A percentile compares a stretch with the other conserved stretches of the same genome.
Evolutionary conservation across 2,888 invertebrate genomes (phyloP).

Genomic region (Spilarctia lutea): DNA sequence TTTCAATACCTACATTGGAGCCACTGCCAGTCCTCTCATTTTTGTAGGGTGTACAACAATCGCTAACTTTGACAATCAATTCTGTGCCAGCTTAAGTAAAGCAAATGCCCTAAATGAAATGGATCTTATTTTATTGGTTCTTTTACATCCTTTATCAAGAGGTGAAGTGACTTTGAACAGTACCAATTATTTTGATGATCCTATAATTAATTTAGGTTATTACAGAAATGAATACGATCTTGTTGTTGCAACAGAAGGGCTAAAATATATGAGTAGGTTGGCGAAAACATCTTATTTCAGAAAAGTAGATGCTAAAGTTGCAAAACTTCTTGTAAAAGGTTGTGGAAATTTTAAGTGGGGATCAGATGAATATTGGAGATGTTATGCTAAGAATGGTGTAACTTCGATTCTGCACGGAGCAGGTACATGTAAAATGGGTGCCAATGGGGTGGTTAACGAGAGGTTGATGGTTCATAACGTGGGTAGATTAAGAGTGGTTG

Average conservation of each 20-base stretch:
- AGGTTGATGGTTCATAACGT: slow-evolving; percentile 69
- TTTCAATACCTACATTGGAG: slow-evolving; percentile 70
- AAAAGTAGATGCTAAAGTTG: slow-evolving; percentile 59
- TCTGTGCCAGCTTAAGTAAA: slow-evolving; percentile 62
- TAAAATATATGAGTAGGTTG: slow-evolving; percentile 64
- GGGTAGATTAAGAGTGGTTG: slow-evolving; percentile 67
- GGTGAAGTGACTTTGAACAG: slow-evolving; percentile 70
- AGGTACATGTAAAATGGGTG: slow-evolving; percentile 78
- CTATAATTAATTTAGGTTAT: slow-evolving; percentile 70
- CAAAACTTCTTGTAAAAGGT: slow-evolving; percentile 73
- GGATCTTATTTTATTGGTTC: slow-evolving; percentile 56
- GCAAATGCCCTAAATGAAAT: slow-evolving; percentile 65
- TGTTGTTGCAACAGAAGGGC: slow-evolving; percentile 57
- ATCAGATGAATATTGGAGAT: slow-evolving; percentile 88
- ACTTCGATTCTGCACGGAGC: slow-evolving; percentile 88
- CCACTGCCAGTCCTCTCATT: slow-evolving; percentile 60
- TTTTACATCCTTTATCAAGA: slow-evolving; percentile 72
- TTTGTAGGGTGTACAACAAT: slow-evolving; percentile 57
- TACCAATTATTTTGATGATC: slow-evolving; percentile 67
- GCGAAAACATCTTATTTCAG: slow-evolving; percentile 67
- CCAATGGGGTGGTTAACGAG: slow-evolving; percentile 72
- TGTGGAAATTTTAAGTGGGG: slow-evolving; percentile 82
- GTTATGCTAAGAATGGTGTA: slow-evolving; percentile 85
- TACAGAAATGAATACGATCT: slow-evolving; percentile 67
- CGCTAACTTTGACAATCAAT: slow-evolving; percentile 54